Evolutionary conservation across 1,140 invertebrate genomes (phyloP), one percentile per base, ranked within the genome.

Genomic region (Trissolcus basalis): DNA sequence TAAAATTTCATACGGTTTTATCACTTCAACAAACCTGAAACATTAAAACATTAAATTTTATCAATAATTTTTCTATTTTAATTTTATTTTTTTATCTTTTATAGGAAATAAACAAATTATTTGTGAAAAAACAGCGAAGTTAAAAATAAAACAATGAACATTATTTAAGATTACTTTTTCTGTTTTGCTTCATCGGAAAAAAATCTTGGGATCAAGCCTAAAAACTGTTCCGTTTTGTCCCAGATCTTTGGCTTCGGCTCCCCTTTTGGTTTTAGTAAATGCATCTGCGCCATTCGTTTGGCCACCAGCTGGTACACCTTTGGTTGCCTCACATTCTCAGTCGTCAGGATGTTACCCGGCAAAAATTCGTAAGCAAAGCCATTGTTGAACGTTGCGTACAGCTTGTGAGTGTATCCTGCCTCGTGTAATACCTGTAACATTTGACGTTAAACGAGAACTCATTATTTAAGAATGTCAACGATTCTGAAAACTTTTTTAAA

Each of bases 331-430:
- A 97, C 93, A 70, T 90, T 91, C 35, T 93, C 90, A 14, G 90
- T 86, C 72, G 92, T 93, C 9, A 98, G 84, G 13, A 94, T 95
- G 58, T 91, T 90, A 35, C 98, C 98, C 76, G 93, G 92, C 71
- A 96, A 91, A 89, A 93, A 99, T 88, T 97, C 93, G 87, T 99
- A 99, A 13, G 93, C 94, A 67, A 99, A 90, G 15, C 98, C 98
- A 90, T 99, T 99, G 68, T 93, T 91, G 89, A 99, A 99, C 19
- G 93, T 93, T 43, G 95, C 96, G 89, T 96, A 97, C 36, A 99
- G 88, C 53, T 92, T 91, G 55, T 97, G 94, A 72, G 96, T 95
- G 72, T 95, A 91, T 10, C 94, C 94, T 72, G 91, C 90, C 79
- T 91, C 90, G 81, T 94, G 92, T 72, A 97, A 88, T 78, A 93